phyloP scores from a whole-genome alignment of 1,140 invertebrate species.

The Amphibalanus amphitrite region DNA sequence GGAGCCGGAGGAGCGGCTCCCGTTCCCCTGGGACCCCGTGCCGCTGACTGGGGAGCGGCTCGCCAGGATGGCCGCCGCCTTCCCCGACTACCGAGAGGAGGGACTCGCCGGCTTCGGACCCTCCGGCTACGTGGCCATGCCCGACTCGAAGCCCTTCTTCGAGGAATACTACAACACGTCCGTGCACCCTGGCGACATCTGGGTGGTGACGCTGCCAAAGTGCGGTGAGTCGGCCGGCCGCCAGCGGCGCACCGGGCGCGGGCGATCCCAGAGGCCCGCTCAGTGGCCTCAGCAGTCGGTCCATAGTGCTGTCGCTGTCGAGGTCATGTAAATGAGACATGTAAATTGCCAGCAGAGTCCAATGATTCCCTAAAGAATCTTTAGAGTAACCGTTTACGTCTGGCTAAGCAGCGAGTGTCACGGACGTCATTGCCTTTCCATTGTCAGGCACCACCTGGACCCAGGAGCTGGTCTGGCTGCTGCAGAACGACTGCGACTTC shows the following conservation, averaged over 20 bases:
- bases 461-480: conserved; percentile 17
- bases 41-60: neutral
- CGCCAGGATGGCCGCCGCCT: neutral
- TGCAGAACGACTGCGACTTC: conserved; percentile 5
- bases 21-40: neutral
- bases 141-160: neutral
- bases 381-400: too few species aligned
- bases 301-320: too few species aligned
- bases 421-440: too few species aligned
- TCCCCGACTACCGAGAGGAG: neutral
- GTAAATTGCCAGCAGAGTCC: too few species aligned
- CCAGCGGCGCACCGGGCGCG: too few species aligned
- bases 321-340: too few species aligned
- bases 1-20: neutral
- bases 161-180: conserved; percentile 3
- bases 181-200: conserved; percentile 9
- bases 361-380: too few species aligned
- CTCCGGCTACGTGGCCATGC: neutral
- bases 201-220: conserved; percentile 11
- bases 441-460: conserved; percentile 18
- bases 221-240: conserved; percentile 1
- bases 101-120: neutral
- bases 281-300: too few species aligned
- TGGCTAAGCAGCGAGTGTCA: too few species aligned
- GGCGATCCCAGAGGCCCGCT: too few species aligned